phyloP scores from a whole-genome alignment of 2,113 vertebrate genomes.

The Verasper variegatus region DNA sequence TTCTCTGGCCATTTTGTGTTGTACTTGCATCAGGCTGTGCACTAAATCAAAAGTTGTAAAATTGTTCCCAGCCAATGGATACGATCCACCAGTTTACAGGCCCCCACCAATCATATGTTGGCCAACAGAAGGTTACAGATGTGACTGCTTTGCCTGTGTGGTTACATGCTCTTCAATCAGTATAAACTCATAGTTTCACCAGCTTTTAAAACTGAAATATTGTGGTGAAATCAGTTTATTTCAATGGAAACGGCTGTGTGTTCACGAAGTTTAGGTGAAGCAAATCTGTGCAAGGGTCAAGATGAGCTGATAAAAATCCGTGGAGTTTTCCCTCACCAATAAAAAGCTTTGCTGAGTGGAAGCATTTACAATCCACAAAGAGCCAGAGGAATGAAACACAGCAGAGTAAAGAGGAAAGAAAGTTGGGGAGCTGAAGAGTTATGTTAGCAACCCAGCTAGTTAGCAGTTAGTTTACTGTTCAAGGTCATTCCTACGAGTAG shows the following conservation, averaged over 20 bases:
- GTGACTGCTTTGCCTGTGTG: background rate
- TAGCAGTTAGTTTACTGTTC: no score
- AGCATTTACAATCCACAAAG: background rate
- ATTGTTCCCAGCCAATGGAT: slow-evolving; percentile 3
- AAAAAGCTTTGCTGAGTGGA: background rate
- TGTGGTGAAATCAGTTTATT: background rate
- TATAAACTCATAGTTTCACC: background rate
- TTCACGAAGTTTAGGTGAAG: background rate
- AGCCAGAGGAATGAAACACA: background rate
- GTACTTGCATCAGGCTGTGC: background rate
- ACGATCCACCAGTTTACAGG: slow-evolving; percentile 11
- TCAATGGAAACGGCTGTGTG: no score
- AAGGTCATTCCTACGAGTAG: no score
- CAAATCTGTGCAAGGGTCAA: background rate
- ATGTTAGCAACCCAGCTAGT: no score
- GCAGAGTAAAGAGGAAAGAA: background rate
- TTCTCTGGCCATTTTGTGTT: background rate
- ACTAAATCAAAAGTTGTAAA: slow-evolving; percentile 1
- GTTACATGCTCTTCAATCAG: background rate
- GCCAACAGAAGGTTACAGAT: background rate
- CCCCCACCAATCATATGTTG: slow-evolving; percentile 6
- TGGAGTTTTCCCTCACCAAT: background rate
- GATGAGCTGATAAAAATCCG: background rate
- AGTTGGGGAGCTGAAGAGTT: background rate
- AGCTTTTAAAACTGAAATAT: background rate